phyloP scores from a whole-genome alignment of 2,888 invertebrate species.

The Macropis europaea region DNA sequence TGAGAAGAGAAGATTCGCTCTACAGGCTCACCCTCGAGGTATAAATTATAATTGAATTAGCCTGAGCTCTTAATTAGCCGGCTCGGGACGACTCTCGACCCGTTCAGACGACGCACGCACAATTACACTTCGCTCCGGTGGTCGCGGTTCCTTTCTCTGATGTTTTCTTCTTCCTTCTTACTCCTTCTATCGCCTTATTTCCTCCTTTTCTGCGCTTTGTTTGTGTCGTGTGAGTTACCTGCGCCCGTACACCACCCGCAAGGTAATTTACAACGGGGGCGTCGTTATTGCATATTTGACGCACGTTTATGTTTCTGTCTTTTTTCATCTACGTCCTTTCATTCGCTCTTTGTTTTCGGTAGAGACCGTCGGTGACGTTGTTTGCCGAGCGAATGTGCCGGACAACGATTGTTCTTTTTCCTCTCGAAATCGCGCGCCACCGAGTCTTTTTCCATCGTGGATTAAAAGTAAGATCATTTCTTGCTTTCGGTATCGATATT shows the following conservation, averaged over 20 bases:
- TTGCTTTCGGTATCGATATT: too few species aligned
- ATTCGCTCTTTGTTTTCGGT: not conserved
- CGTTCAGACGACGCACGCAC: conserved; percentile 32
- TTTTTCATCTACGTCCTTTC: conserved; percentile 4
- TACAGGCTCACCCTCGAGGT: conserved; percentile 59
- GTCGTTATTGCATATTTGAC: conserved; percentile 67
- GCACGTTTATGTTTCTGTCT: conserved; percentile 42
- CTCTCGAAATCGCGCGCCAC: too few species aligned
- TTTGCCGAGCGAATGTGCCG: too few species aligned
- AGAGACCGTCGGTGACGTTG: too few species aligned
- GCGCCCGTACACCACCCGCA: conserved; percentile 50
- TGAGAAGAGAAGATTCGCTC: conserved; percentile 42
- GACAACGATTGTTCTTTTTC: not conserved
- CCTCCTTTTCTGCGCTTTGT: conserved; percentile 43
- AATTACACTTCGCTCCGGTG: conserved; percentile 44
- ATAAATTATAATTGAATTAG: conserved; percentile 78
- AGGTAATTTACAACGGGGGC: conserved; percentile 72
- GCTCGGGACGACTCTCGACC: conserved; percentile 30
- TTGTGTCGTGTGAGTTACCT: conserved; percentile 49
- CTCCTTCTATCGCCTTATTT: conserved; percentile 7
- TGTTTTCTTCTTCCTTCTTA: not conserved
- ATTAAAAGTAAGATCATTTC: too few species aligned
- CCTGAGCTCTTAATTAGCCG: conserved; percentile 74
- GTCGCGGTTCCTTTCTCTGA: conserved; percentile 33
- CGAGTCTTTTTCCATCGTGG: too few species aligned